Evolutionary conservation across 2,888 invertebrate species (phyloP).

Genomic region (Zootermopsis nevadensis): DNA sequence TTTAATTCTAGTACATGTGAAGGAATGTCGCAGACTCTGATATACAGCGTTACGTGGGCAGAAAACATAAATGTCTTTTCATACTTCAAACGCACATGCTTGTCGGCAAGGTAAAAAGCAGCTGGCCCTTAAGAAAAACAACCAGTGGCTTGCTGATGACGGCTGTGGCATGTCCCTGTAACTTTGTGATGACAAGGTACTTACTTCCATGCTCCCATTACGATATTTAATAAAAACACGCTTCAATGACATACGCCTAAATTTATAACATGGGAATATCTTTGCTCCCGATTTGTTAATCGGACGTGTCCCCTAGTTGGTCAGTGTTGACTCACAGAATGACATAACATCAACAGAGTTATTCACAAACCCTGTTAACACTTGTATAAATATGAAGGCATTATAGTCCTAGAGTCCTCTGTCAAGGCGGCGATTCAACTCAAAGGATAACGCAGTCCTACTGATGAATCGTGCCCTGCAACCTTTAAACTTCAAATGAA

Average conservation of each 20-base stretch:
- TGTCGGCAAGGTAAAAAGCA: constrained; percentile 14
- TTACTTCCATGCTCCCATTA: constrained; percentile 10
- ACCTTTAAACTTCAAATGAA: neutral
- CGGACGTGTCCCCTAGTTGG: neutral
- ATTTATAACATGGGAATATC: neutral
- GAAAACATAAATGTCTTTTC: neutral
- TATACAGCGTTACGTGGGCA: neutral
- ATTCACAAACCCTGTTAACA: neutral
- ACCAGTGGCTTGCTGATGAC: neutral
- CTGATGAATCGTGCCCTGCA: neutral
- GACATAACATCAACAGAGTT: neutral
- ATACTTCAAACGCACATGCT: constrained; percentile 5
- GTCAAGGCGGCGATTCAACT: neutral
- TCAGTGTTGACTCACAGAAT: neutral
- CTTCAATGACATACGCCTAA: neutral
- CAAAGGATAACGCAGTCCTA: neutral
- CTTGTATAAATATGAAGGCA: neutral
- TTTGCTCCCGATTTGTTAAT: neutral
- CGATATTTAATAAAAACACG: constrained; percentile 16
- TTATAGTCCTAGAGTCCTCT: neutral
- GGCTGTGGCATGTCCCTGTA: neutral
- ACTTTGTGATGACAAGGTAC: neutral
- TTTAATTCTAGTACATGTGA: neutral
- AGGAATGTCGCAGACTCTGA: neutral
- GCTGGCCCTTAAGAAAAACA: neutral